Percentiles rank a stretch among this genome's conserved stretches.
These are phyloP conservation scores for Noctua fimbriata DNA, from an alignment of 2,888 invertebrate species.

Conservation along the genomic window DNA sequence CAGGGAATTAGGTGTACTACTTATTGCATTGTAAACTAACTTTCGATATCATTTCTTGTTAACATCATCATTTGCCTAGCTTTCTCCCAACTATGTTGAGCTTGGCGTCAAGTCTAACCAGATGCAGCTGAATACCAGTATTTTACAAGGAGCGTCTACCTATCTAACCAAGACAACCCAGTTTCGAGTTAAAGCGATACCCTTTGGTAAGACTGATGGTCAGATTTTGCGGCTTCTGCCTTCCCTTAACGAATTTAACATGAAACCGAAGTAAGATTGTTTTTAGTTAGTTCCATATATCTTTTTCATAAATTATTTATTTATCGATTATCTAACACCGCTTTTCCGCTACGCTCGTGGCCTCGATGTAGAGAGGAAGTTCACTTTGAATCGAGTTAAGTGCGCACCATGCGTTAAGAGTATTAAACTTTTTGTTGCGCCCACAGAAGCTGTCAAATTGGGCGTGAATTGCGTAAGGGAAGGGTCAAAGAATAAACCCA, in stretches of 20 bases:
- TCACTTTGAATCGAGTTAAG: constrained; percentile 75
- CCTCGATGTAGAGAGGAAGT: constrained; percentile 54
- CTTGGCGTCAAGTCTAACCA: too few relatives aligned
- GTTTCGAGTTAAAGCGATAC: too few relatives aligned
- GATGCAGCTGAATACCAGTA: too few relatives aligned
- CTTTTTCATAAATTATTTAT: background rate
- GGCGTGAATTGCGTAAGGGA: constrained; percentile 77
- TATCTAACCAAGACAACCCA: too few relatives aligned
- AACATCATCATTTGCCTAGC: too few relatives aligned
- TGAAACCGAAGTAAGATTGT: background rate
- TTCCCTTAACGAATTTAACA: too few relatives aligned
- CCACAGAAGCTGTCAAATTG: constrained; percentile 78
- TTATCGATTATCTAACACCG: background rate
- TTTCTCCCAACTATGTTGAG: background rate
- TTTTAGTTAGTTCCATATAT: background rate
- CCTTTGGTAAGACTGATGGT: too few relatives aligned
- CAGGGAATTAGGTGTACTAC: background rate
- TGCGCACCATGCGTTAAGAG: constrained; percentile 77
- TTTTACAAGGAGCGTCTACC: too few relatives aligned
- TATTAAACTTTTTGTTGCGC: constrained; percentile 81
- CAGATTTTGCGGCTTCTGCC: too few relatives aligned
- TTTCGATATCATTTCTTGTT: too few relatives aligned
- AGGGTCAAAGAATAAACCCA: constrained; percentile 31
- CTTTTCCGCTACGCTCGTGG: constrained; percentile 32
- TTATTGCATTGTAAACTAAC: too few relatives aligned